Evolutionary conservation across 2,888 invertebrate genomes (phyloP).

Genomic region (Melinaea marsaeus): DNA sequence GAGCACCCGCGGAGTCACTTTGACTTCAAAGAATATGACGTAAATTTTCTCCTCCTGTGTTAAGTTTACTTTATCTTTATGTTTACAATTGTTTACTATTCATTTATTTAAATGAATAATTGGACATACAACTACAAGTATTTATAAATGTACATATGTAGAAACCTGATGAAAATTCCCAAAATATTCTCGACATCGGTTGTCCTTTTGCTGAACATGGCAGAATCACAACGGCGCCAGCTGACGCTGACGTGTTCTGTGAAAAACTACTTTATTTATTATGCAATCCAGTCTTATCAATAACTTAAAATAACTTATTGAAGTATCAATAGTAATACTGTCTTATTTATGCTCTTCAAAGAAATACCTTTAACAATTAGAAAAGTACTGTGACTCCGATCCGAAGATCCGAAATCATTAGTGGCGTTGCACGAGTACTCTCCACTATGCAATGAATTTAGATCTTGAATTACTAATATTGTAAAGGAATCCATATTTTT

Average conservation of each 20-base stretch:
- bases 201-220: conserved; percentile 89
- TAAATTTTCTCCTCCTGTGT: conserved; percentile 67
- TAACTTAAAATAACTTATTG: background rate
- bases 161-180: conserved; percentile 84
- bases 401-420: conserved; percentile 83
- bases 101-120: no score
- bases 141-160: background rate
- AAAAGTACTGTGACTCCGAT: conserved; percentile 82
- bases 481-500: conserved; percentile 85
- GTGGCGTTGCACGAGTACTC: conserved; percentile 85
- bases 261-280: conserved; percentile 69
- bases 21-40: conserved; percentile 70
- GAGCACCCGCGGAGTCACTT: conserved; percentile 61
- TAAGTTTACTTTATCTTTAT: background rate
- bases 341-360: conserved; percentile 20
- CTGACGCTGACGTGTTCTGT: conserved; percentile 84
- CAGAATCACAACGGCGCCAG: conserved; percentile 84
- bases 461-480: conserved; percentile 83
- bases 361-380: conserved; percentile 83
- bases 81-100: background rate
- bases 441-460: conserved; percentile 82
- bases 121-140: no score
- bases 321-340: conserved; percentile 6
- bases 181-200: conserved; percentile 84
- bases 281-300: conserved; percentile 41